Conservation (phyloP, 2,113 vertebrate species). For the Ginglymostoma cirratum region DNA sequence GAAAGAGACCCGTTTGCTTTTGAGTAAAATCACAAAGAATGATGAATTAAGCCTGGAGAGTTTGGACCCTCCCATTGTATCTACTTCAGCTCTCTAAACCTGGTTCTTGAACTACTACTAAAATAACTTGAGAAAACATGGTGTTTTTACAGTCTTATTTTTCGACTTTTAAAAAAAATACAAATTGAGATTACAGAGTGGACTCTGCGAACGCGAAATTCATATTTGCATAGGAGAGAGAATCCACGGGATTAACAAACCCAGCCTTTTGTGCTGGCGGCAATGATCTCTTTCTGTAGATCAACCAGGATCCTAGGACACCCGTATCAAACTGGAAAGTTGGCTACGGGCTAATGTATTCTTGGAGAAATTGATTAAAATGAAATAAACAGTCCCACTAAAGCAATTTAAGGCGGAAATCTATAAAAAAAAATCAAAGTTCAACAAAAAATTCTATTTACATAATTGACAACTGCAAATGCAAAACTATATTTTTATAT, state of each 20-base stretch:
- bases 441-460: conserved; percentile 23
- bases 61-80: neutral
- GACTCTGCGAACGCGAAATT: neutral
- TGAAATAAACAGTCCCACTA: conserved; percentile 28
- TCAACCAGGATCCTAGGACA: neutral
- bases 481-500: conserved; percentile 35
- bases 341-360: conserved; percentile 19
- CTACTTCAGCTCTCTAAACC: neutral
- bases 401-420: conserved; percentile 34
- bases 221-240: neutral
- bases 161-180: neutral
- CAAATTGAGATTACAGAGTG: too few relatives aligned
- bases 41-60: neutral
- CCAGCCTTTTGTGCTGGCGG: neutral
- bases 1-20: neutral
- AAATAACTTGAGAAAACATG: neutral
- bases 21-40: conserved; percentile 9
- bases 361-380: conserved; percentile 30
- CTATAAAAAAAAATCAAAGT: conserved; percentile 31
- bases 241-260: neutral
- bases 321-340: neutral
- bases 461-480: conserved; percentile 35
- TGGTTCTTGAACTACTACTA: neutral
- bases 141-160: neutral
- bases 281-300: neutral